phyloP scores from a whole-genome alignment of 2,797 vertebrate species.

The Poeciliopsis paucimaculata region DNA sequence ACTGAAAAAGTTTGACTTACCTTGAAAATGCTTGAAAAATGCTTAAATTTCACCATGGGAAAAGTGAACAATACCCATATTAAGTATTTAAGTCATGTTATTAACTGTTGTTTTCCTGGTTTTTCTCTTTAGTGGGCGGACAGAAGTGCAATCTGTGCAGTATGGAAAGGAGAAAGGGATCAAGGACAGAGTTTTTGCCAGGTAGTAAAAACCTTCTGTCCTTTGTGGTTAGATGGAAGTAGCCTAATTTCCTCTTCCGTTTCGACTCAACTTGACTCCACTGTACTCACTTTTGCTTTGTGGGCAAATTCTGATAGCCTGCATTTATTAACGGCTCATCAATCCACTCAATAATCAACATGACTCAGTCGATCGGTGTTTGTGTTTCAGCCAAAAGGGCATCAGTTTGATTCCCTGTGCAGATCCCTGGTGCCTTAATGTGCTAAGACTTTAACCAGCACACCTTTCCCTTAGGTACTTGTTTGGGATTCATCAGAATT shows the following conservation, averaged over 20 bases:
- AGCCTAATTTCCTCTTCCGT: not conserved
- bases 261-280: not conserved
- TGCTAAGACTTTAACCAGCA: not conserved
- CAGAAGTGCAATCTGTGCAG: slow-evolving; percentile 97
- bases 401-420: not conserved
- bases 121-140: slow-evolving; percentile 89
- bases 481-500: not conserved
- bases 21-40: no score
- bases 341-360: not conserved
- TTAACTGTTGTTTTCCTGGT: slow-evolving; percentile 23
- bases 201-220: slow-evolving; percentile 76
- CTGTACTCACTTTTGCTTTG: not conserved
- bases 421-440: no score
- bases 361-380: not conserved
- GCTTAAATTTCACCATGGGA: no score
- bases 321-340: not conserved
- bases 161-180: slow-evolving; percentile 98
- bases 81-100: slow-evolving; percentile 1
- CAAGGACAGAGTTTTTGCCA: slow-evolving; percentile 96
- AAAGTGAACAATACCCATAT: no score
- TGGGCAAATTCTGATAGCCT: not conserved
- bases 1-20: no score
- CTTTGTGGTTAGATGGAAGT: not conserved
- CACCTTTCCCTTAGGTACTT: not conserved
- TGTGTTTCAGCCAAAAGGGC: not conserved